phyloP scores from a whole-genome alignment of 2,888 invertebrate species.

The Drosophila kanekoi region DNA sequence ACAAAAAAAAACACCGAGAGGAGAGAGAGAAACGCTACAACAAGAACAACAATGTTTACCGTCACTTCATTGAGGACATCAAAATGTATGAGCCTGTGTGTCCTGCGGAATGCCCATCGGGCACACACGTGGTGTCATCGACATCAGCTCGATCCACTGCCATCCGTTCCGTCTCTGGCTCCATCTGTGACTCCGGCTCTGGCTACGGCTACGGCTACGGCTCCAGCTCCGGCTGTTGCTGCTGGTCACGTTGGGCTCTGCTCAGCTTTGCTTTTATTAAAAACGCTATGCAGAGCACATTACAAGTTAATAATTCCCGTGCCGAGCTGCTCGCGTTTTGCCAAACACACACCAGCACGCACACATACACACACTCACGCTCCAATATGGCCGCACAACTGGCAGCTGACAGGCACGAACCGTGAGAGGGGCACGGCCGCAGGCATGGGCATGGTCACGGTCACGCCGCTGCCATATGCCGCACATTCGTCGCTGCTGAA shows the following conservation, averaged over 20 bases:
- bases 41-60: constrained; percentile 59
- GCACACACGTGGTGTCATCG: constrained; percentile 68
- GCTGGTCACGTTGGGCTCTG: constrained; percentile 70
- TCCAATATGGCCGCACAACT: constrained; percentile 28
- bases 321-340: constrained; percentile 51
- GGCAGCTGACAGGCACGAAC: constrained; percentile 21
- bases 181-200: background rate
- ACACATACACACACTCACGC: constrained; percentile 15
- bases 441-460: constrained; percentile 38
- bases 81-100: constrained; percentile 71
- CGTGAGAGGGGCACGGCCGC: constrained; percentile 3
- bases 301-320: constrained; percentile 81
- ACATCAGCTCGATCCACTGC: constrained; percentile 51
- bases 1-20: background rate
- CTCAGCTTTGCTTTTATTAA: constrained; percentile 76
- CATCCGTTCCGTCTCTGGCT: constrained; percentile 8
- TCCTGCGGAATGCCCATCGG: constrained; percentile 62
- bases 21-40: constrained; percentile 9
- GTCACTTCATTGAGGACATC: constrained; percentile 80
- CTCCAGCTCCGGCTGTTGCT: constrained; percentile 28
- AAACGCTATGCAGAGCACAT: constrained; percentile 81
- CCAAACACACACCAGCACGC: constrained; percentile 24
- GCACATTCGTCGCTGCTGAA: constrained; percentile 64
- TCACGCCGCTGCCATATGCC: constrained; percentile 73
- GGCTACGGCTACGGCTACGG: background rate